A percentile compares a stretch with the other conserved stretches of the same genome.
phyloP scores from a whole-genome alignment of 2,113 vertebrate species.

The Stigmatopora nigra region DNA sequence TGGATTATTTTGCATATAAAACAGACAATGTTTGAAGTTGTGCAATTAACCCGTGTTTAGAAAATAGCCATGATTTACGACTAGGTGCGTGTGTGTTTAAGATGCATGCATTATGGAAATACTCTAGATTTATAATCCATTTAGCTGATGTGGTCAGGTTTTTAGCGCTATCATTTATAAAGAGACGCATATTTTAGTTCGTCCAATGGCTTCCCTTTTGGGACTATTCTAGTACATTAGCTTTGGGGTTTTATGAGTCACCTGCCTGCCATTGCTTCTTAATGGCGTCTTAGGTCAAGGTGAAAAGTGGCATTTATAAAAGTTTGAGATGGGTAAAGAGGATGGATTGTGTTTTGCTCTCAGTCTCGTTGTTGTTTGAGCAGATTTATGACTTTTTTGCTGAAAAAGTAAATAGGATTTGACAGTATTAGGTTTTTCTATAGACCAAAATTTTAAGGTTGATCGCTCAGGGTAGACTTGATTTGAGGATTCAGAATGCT shows the following conservation, averaged over 20 bases:
- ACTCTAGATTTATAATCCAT: conserved; percentile 98
- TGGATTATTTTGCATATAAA: conserved; percentile 99
- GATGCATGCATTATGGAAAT: conserved; percentile 98
- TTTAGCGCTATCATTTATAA: conserved; percentile 97
- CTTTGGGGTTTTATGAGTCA: conserved; percentile 84
- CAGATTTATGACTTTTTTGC: conserved; percentile 18
- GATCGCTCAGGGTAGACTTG: too few relatives aligned
- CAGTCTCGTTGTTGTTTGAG: conserved; percentile 25
- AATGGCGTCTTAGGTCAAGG: conserved; percentile 75
- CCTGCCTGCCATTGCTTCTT: conserved; percentile 61
- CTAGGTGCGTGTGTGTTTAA: conserved; percentile 78
- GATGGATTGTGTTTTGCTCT: conserved; percentile 37
- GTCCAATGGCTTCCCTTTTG: conserved; percentile 77
- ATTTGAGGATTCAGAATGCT: too few relatives aligned
- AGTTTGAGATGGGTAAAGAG: conserved; percentile 70
- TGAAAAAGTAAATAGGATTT: not conserved
- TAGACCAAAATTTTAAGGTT: not conserved
- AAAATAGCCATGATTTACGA: conserved; percentile 96
- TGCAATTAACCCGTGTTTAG: conserved; percentile 98
- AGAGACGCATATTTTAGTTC: conserved; percentile 87
- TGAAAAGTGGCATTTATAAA: conserved; percentile 79
- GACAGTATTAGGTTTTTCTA: not conserved
- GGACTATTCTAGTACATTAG: conserved; percentile 79
- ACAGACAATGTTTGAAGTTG: conserved; percentile 87
- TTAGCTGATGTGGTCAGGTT: conserved; percentile 96